Base-by-base conservation (phyloP, 2,888 invertebrate genomes). In the Sarcophaga variegata region DNA sequence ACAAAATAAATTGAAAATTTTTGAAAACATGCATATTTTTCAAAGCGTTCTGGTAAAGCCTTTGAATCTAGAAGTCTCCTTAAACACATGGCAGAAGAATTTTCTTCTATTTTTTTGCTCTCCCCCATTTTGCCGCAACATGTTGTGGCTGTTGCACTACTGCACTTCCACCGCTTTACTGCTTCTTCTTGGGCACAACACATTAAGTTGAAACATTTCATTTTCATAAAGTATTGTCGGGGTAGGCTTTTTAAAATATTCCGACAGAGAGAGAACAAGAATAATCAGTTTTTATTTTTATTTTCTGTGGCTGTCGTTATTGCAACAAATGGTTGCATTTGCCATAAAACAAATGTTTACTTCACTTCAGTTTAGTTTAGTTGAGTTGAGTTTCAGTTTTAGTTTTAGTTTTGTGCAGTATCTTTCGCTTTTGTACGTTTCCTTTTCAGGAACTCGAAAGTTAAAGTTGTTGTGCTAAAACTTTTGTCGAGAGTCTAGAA, bases 391-490 rank as follows among this genome's bases (percentile, higher is more conserved):
- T 37, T 37, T 37, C 37, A 37, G 37, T 37, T 37, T 37, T 37
- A 37, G 37, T 81, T 76, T 37, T 74, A 66, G 80, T 78, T 74
- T 80, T 75, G 37, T 25, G 54, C 47, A 59, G 22, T 47, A 5
- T 75, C 60, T 49, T 59, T 63, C 25, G 45, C n/a, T 67, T 64
- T 20, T 63, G 54, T 70, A 64, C 66, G 62, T 63, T 85, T 75
- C 70, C 70, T 86, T 71, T 74, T 20, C 66, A 76, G 37, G 8
- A 37, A 49, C 64, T 80, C 25, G 47, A 47, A 60, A 60, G 71
- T 69, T 81, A 71, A 75, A 87, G 81, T 84, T 78, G 84, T 83
- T 71, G 78, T 54, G 59, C 62, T 72, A 72, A 72, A 87, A 87
- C 66, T 87, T 87, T 75, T 17, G 70, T 54, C 54, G 54, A 54